Base-by-base conservation (phyloP, 2,113 vertebrate genomes). In the Hymenochirus boettgeri region DNA sequence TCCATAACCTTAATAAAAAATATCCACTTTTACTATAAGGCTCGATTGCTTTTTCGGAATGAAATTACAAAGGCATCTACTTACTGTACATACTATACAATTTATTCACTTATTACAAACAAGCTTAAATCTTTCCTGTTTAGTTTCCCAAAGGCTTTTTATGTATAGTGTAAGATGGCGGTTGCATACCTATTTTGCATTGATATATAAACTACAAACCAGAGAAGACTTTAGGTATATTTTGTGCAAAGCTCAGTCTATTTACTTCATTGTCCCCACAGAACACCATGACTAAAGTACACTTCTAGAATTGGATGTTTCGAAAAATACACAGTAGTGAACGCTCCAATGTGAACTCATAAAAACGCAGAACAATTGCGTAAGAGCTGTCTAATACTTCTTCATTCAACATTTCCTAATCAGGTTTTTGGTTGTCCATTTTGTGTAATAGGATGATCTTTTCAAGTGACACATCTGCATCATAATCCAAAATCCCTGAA, bases 361-460 rank as follows among this genome's bases (percentile, higher is more conserved):
- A n/a, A 35, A 35, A 3, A 12, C 10, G 18, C 22, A 6, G 5
- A 22, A 19, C 19, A 21, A 4, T 48, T 5, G 46, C 13, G 4
- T 22, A 7, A 35, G 33, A 35, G 33, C n/a, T 1, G 39, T 15
- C 12, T n/a, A 13, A 42, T n/a, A 17, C 13, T 15, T 15, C 39
- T 45, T 39, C 4, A 39, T 39, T 39, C 15, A 4, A 39, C 15
- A 22, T 53, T 24, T 4, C 46, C 48, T 62, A 52, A 71, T 90
- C 83, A 93, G 70, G 62, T 85, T 69, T 91, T 90, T 71, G 92
- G 91, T 76, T 96, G 91, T 52, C 94, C 93, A 1, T 94, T 97
- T 75, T 87, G 86, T 23, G 96, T 94, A 69, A 95, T 80, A 29
- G 90, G 89, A 71, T 94, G 76, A 95, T 93, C 79, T 89, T 86